Evolutionary conservation across 2,888 invertebrate species (phyloP).

Genomic region (Ichneumon xanthorius): DNA sequence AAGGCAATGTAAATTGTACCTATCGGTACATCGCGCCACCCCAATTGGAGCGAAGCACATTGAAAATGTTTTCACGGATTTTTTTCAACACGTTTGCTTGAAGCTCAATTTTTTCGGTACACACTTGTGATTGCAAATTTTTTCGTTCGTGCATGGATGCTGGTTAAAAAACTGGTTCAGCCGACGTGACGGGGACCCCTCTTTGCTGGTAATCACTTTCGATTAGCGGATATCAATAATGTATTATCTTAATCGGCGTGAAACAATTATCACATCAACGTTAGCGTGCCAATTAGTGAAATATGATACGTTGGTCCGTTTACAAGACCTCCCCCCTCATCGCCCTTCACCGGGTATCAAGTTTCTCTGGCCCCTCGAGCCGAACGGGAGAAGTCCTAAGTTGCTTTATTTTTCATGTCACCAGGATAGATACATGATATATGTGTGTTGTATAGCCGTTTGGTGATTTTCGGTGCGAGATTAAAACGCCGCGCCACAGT

Average conservation of each 20-base stretch:
- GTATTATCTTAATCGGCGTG: slow-evolving; percentile 58
- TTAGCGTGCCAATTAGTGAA: slow-evolving; percentile 60
- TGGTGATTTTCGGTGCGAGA: slow-evolving; percentile 12
- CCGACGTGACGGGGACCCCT: neutral
- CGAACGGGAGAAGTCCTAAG: slow-evolving; percentile 24
- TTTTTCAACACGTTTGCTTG: neutral
- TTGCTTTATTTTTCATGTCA: slow-evolving; percentile 44
- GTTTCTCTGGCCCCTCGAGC: slow-evolving; percentile 46
- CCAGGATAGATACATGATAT: slow-evolving; percentile 36
- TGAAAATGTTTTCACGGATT: slow-evolving; percentile 1
- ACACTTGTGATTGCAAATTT: neutral
- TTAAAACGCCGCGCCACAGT: slow-evolving; percentile 8
- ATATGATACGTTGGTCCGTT: slow-evolving; percentile 56
- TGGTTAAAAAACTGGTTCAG: neutral
- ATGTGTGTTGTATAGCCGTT: slow-evolving; percentile 16
- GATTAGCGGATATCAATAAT: slow-evolving; percentile 52
- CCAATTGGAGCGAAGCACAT: slow-evolving; percentile 22
- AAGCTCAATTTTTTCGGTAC: neutral
- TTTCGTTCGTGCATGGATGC: neutral
- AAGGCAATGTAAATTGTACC: slow-evolving; percentile 57
- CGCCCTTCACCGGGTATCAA: slow-evolving; percentile 29
- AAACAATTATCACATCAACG: slow-evolving; percentile 60
- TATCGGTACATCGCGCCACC: neutral
- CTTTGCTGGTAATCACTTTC: slow-evolving; percentile 37
- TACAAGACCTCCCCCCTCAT: slow-evolving; percentile 4